A percentile compares a stretch with the other conserved stretches of the same genome.
Evolutionary conservation across 2,113 vertebrate genomes (phyloP).

Genomic region (Catagonus wagneri): DNA sequence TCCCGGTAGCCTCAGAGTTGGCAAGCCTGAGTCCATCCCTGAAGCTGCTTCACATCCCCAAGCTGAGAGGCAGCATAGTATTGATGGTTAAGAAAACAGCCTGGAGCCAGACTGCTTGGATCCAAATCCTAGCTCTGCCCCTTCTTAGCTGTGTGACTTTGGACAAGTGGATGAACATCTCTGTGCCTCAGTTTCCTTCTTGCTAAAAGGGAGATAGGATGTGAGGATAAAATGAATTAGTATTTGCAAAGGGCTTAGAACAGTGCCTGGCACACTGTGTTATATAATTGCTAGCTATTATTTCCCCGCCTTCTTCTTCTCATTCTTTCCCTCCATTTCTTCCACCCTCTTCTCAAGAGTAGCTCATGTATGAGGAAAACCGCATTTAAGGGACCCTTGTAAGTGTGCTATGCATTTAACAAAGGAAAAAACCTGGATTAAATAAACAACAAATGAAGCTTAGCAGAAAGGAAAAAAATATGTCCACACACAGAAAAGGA

Average conservation of each 20-base stretch:
- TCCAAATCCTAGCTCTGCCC: neutral
- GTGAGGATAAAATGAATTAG: slow-evolving; percentile 14
- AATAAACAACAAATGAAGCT: neutral
- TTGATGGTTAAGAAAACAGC: neutral
- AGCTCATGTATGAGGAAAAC: neutral
- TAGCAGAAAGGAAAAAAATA: slow-evolving; percentile 37
- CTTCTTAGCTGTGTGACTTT: slow-evolving; percentile 4
- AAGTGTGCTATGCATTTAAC: slow-evolving; percentile 4
- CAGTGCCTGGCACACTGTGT: neutral
- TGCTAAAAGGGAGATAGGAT: neutral
- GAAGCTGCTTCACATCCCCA: slow-evolving; percentile 1
- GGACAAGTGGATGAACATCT: slow-evolving; percentile 14
- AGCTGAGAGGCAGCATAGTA: neutral
- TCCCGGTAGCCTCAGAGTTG: neutral
- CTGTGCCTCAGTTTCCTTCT: slow-evolving; percentile 3
- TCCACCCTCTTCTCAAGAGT: slow-evolving; percentile 13
- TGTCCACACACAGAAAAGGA: neutral
- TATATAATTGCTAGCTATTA: neutral
- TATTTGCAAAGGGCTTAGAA: slow-evolving; percentile 17
- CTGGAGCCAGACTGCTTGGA: neutral
- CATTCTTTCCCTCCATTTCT: neutral
- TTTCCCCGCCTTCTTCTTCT: neutral
- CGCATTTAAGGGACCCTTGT: neutral
- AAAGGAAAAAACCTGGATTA: neutral
- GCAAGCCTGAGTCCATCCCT: neutral